Base-by-base conservation (phyloP, 37 sponge, comb jelly and placozoan species). In the Ephydatia muelleri region DNA sequence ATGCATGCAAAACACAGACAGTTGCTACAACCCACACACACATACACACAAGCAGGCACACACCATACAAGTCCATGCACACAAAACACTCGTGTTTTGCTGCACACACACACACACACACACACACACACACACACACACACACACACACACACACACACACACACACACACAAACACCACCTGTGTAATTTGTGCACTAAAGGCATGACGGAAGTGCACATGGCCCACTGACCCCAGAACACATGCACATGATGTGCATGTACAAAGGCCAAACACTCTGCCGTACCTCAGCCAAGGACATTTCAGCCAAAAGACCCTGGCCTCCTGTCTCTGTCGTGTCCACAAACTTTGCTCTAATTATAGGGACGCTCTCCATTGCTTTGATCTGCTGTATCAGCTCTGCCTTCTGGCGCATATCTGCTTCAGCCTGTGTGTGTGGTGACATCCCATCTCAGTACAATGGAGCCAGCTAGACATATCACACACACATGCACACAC, bases 281-380 rank as follows among this genome's bases (percentile, higher is more conserved):
- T 13, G 8, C 21, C 85, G 38, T 48, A 97, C 91, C 89, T 98
- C 99, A 73, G 93, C 95, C 25, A 98, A 73, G 21, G 99, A 98
- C 99, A 98, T 98, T 65, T 98, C 99, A 48, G 89, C 66, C 47
- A 98, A 82, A 35, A 98, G 66, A 13, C 99, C 99, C 25, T 84
- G 87, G 0, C 93, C 92, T 23, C 88, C 85, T 38, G 99, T 96
- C 77, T 88, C 89, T 32, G 99, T 98, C 21, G 88, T 38, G 88
- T 98, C 99, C 26, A 98, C 88, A 88, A 96, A 96, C 83, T 96
- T 89, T 31, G 86, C 77, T 34, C 93, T 85, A 8, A 90, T 76
- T 67, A 96, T 81, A 0, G 95, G 95, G 5, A 92, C 91, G 34
- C 95, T 90, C 84, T 98, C 99, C 89, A 98, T 92, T 25, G 97